phyloP scores from a whole-genome alignment of 1,140 invertebrate species.

The Cecropterus lyciades region DNA sequence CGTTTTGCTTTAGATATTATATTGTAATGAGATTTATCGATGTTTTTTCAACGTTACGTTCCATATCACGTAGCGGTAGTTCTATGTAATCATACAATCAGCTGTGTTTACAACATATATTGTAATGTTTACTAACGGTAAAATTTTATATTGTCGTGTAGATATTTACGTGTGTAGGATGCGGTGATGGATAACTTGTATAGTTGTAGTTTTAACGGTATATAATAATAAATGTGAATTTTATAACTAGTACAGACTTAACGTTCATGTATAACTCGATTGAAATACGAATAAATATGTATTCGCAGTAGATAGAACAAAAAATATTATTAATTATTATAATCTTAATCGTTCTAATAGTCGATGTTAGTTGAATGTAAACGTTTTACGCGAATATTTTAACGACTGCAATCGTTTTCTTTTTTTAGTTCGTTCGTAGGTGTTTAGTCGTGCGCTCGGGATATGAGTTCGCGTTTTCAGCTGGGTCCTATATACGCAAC shows the following conservation, averaged over 20 bases:
- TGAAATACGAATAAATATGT: too few species aligned
- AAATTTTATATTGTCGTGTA: conserved; percentile 58
- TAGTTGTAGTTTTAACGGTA: conserved; percentile 68
- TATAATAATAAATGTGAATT: conserved; percentile 58
- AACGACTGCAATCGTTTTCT: conserved; percentile 3
- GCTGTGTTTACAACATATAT: conserved; percentile 64
- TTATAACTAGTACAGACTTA: conserved; percentile 66
- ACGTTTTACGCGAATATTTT: conserved; percentile 14
- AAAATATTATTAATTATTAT: conserved; percentile 43
- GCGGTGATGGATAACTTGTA: conserved; percentile 69
- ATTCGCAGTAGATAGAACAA: conserved; percentile 71
- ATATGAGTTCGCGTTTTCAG: background rate
- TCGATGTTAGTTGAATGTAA: conserved; percentile 16
- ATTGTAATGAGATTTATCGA: conserved; percentile 43
- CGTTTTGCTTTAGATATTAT: conserved; percentile 53
- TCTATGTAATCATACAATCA: conserved; percentile 44
- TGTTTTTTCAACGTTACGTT: conserved; percentile 59
- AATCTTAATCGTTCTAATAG: conserved; percentile 35
- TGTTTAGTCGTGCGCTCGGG: conserved; percentile 6
- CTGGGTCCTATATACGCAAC: background rate
- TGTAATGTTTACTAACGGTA: conserved; percentile 56
- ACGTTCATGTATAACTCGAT: conserved; percentile 58
- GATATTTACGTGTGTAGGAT: conserved; percentile 56
- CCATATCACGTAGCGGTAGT: conserved; percentile 67
- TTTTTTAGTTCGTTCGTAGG: conserved; percentile 4